These are phyloP conservation scores for Eulemur mongoz DNA, from an alignment of 2,797 vertebrate species.

Conservation along the genomic window DNA sequence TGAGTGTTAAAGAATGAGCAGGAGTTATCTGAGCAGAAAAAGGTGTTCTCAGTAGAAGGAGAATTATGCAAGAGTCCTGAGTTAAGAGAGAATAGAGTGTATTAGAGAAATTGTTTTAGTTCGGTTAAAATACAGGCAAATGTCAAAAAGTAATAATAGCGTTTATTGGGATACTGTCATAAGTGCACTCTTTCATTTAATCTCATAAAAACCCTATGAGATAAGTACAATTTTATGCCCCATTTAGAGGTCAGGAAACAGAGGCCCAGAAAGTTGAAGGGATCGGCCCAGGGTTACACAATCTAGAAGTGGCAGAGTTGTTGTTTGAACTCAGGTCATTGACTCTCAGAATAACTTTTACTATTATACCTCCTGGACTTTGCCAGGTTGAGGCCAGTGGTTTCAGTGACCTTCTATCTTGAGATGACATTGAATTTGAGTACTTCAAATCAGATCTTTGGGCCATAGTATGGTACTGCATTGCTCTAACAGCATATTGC, in stretches of 20 bases:
- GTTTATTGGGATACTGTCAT: not conserved
- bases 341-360: slow-evolving; percentile 29
- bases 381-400: not conserved
- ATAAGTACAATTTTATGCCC: not conserved
- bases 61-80: not conserved
- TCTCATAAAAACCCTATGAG: slow-evolving; percentile 10
- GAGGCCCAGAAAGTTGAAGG: not conserved
- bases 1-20: not conserved
- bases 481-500: not conserved
- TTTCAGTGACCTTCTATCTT: not conserved
- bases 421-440: not conserved
- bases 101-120: slow-evolving; percentile 4
- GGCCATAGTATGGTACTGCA: not conserved
- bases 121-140: slow-evolving; percentile 38
- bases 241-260: slow-evolving; percentile 51
- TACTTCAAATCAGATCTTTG: not conserved
- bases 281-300: not conserved
- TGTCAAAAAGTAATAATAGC: slow-evolving; percentile 8
- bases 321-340: slow-evolving; percentile 25
- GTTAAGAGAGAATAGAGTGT: not conserved
- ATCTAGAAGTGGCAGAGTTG: not conserved
- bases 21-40: slow-evolving; percentile 2
- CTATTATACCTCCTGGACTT: not conserved
- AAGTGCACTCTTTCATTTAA: slow-evolving; percentile 19
- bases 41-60: not conserved